phyloP scores from a whole-genome alignment of 2,888 invertebrate genomes.

The Enoplolaimus lenunculus region DNA sequence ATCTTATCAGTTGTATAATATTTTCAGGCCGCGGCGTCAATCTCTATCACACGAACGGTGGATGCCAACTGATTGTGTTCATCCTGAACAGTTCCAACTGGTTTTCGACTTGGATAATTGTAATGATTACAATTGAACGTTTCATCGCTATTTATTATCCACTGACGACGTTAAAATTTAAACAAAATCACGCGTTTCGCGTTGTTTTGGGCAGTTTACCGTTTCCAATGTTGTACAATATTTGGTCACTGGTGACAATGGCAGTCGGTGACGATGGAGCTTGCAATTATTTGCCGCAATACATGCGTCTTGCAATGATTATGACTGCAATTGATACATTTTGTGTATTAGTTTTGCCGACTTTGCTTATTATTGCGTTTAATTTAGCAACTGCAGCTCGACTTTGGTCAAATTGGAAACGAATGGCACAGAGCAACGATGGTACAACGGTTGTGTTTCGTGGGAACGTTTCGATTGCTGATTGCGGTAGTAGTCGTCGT shows the following conservation, averaged over 20 bases:
- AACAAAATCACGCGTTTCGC: background rate
- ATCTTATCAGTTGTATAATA: background rate
- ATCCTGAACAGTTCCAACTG: background rate
- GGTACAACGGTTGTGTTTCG: background rate
- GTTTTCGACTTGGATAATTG: constrained; percentile 16
- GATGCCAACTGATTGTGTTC: constrained; percentile 6
- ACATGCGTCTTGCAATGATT: background rate
- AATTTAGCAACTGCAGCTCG: background rate
- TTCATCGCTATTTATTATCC: constrained; percentile 10
- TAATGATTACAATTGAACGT: constrained; percentile 12
- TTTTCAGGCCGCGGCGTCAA: background rate
- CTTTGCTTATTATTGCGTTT: background rate
- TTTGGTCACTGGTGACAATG: constrained; percentile 10
- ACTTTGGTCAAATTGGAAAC: background rate
- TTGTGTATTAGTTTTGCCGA: constrained; percentile 2
- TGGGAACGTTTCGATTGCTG: no score
- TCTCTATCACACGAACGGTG: background rate
- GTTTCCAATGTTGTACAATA: constrained; percentile 3
- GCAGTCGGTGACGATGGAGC: background rate
- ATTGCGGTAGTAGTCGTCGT: no score
- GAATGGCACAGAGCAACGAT: background rate
- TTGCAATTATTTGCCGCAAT: background rate
- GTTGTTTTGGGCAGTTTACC: background rate
- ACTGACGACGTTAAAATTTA: background rate
- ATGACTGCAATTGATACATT: constrained; percentile 12